Evolutionary conservation across 1,140 invertebrate species (phyloP).

Genomic region (Drosophila nikananu): DNA sequence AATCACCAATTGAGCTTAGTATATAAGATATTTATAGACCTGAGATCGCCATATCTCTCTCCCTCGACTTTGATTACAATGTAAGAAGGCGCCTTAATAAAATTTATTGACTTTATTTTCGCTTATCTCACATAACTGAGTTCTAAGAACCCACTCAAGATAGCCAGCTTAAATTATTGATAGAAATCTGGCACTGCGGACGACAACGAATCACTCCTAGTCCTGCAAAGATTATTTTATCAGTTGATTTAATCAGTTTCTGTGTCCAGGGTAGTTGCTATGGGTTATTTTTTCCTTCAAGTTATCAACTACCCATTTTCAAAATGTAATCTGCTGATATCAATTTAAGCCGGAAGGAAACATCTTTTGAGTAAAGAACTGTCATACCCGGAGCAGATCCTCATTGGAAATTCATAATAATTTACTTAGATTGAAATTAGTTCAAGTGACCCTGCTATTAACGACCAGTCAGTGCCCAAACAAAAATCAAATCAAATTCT

Average conservation of each 20-base stretch:
- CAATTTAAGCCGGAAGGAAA: neutral
- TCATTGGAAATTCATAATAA: neutral
- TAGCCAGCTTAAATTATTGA: neutral
- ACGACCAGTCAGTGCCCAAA: neutral
- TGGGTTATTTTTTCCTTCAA: neutral
- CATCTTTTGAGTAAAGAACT: too few species aligned
- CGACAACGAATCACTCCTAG: slow-evolving; percentile 17
- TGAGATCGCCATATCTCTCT: neutral
- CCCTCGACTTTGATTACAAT: neutral
- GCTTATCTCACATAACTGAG: neutral
- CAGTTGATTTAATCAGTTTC: slow-evolving; percentile 18
- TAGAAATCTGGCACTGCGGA: slow-evolving; percentile 16
- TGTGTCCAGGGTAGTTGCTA: slow-evolving; percentile 8
- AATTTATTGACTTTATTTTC: slow-evolving; percentile 9
- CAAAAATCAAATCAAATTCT: neutral
- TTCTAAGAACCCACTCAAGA: slow-evolving; percentile 12
- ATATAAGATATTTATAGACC: neutral
- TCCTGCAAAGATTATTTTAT: slow-evolving; percentile 21
- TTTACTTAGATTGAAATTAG: neutral
- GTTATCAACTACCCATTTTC: neutral
- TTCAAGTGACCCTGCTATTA: neutral
- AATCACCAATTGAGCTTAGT: neutral
- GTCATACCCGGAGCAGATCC: neutral
- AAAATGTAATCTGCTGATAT: neutral
- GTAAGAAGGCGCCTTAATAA: neutral